Percentiles rank a stretch among this genome's conserved stretches.
These are phyloP conservation scores for Macaria liturata DNA, from an alignment of 2,888 invertebrate species.

Conservation along the genomic window DNA sequence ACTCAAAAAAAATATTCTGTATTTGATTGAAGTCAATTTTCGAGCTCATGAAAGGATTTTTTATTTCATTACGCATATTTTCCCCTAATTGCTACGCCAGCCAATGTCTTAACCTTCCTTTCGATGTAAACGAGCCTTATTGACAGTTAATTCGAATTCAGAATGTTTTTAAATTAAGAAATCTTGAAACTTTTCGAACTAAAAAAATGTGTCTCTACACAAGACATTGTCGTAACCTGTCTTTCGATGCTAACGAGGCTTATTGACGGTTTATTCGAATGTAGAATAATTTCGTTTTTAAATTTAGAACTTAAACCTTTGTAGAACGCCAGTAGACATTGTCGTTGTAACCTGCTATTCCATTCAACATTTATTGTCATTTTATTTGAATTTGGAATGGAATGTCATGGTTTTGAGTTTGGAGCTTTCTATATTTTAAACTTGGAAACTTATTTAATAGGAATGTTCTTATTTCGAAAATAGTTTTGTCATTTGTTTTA, in stretches of 20 bases:
- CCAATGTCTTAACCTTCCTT: constrained; percentile 44
- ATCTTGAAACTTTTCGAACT: too few species aligned
- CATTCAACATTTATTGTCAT: neutral
- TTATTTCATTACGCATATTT: too few species aligned
- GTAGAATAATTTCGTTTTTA: neutral
- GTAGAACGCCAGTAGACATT: neutral
- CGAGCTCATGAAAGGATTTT: too few species aligned
- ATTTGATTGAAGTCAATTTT: too few species aligned
- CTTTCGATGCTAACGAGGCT: constrained; percentile 14
- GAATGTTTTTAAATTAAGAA: too few species aligned
- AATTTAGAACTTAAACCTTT: neutral
- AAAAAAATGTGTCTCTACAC: constrained; percentile 42
- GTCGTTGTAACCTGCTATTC: too few species aligned
- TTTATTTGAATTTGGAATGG: neutral
- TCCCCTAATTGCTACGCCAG: constrained; percentile 67
- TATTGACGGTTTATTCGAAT: neutral
- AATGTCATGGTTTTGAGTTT: neutral
- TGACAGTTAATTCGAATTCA: neutral
- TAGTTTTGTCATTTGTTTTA: neutral
- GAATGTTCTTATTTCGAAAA: too few species aligned
- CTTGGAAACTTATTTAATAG: too few species aligned
- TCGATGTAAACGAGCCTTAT: neutral
- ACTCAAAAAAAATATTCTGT: too few species aligned
- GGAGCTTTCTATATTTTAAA: too few species aligned
- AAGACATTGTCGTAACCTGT: constrained; percentile 54